phyloP scores from a whole-genome alignment of 35 echinoderm and acorn worm species.

The Ophiothrix spiculata region DNA sequence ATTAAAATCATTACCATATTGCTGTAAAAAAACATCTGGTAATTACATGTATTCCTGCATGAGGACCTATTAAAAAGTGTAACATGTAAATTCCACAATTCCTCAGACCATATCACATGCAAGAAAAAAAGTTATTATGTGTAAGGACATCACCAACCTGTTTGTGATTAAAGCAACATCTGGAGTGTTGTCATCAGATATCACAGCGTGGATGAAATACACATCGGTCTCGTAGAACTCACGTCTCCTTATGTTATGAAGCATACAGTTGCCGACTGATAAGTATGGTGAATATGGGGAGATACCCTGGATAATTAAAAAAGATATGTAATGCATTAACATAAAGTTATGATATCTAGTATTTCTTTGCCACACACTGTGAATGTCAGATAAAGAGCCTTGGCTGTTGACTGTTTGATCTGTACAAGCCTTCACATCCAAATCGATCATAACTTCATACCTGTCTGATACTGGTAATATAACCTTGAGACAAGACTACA shows the following conservation, averaged over 20 bases:
- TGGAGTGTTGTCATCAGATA: constrained; percentile 76
- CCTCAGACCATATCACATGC: no score
- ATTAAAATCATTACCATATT: no score
- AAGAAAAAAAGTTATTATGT: no score
- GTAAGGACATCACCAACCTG: constrained; percentile 78
- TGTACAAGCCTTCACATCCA: no score
- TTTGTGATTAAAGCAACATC: constrained; percentile 89
- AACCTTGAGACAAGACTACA: no score
- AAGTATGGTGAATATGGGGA: constrained; percentile 86
- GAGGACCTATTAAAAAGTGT: no score
- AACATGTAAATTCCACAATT: no score
- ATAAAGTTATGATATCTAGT: no score
- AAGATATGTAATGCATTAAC: no score
- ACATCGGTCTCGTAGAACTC: constrained; percentile 86
- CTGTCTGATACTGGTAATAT: no score
- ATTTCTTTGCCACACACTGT: not conserved
- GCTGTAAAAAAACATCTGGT: not conserved
- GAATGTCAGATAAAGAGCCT: not conserved
- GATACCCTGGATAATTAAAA: constrained; percentile 47
- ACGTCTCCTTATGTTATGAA: constrained; percentile 74
- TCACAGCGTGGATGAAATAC: constrained; percentile 86
- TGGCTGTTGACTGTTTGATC: no score
- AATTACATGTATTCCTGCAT: not conserved
- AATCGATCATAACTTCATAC: no score
- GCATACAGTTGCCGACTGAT: constrained; percentile 75